Conservation (phyloP, 2,888 invertebrate genomes). For the Digitonthophagus gazella region DNA sequence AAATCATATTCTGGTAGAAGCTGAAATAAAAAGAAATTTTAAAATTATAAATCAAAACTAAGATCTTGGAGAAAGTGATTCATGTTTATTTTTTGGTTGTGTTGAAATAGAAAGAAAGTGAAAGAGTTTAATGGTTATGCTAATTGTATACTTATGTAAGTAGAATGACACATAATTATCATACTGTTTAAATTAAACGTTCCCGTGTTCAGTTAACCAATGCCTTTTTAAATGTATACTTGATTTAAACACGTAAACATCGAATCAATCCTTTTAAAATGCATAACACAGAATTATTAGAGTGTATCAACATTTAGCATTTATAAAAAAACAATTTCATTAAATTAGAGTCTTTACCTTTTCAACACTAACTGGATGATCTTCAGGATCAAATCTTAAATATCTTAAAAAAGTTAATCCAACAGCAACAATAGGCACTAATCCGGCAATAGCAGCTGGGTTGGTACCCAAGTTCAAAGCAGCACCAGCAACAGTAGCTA, state of each 20-base stretch:
- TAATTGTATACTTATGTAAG: constrained; percentile 16
- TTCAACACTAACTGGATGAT: constrained; percentile 68
- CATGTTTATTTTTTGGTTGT: not conserved
- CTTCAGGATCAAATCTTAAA: constrained; percentile 79
- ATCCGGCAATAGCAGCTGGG: constrained; percentile 64
- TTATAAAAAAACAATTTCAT: too few species aligned
- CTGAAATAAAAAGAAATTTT: constrained; percentile 56
- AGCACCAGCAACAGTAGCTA: constrained; percentile 51
- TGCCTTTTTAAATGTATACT: too few species aligned
- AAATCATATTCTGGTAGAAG: constrained; percentile 80
- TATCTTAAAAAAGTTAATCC: constrained; percentile 80
- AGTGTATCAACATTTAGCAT: too few species aligned
- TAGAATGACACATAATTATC: too few species aligned
- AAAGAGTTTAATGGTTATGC: constrained; percentile 2
- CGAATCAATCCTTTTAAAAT: too few species aligned
- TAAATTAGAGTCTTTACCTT: constrained; percentile 66
- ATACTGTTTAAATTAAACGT: too few species aligned
- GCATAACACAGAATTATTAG: too few species aligned
- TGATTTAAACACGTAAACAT: too few species aligned
- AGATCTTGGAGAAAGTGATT: not conserved
- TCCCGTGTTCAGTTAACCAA: too few species aligned
- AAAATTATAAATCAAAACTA: too few species aligned
- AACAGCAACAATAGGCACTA: constrained; percentile 78
- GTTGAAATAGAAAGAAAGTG: not conserved
- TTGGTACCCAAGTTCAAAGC: constrained; percentile 32